Base-by-base conservation (phyloP, 2,113 vertebrate genomes). In the Arvicanthis niloticus region DNA sequence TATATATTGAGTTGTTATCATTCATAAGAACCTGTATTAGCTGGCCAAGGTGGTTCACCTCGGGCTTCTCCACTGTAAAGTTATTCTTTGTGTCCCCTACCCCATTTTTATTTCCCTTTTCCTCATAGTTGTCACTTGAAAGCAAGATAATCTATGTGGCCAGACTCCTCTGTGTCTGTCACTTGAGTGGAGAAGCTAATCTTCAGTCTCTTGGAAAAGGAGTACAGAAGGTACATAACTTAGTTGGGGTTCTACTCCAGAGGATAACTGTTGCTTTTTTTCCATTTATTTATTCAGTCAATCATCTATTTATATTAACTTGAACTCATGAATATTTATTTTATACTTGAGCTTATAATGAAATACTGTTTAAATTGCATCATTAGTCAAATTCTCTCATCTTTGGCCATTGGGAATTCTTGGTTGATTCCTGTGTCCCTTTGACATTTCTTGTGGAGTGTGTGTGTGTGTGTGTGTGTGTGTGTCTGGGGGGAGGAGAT, bases 281-380 rank as follows among this genome's bases (percentile, higher is more conserved):
- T 7, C 6, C 67, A 34, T 73, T 92, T 82, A 53, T 67, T 92
- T 81, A 53, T 75, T 75, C 12, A 92, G 17, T 58, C 58, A 56
- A 12, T 60, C 22, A 60, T 67, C 75, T 68, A 84, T 93, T 9
- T 40, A 29, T 78, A 72, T 72, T 21, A 72, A 56, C 58, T 62
- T 90, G 40, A 70, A 93, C 21, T 60, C 53, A 65, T 56, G 62
- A 85, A 86, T 93, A 89, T 89, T 89, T 62, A 65, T 53, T 96
- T 70, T 78, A 62, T 16, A 78, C 3, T 53, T 58, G 24, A 75
- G 45, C 13, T 92, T 82, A 76, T 73, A 68, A 67, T 58, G 15
- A 11, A 96, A 34, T 51, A 68, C 45, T n/a, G 5, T 6, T 88
- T 5, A 56, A 15, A 42, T 42, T 82, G 11, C 26, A 60, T 70